Conservation (phyloP, 2,888 invertebrate genomes). For the Aphodius granarius region DNA sequence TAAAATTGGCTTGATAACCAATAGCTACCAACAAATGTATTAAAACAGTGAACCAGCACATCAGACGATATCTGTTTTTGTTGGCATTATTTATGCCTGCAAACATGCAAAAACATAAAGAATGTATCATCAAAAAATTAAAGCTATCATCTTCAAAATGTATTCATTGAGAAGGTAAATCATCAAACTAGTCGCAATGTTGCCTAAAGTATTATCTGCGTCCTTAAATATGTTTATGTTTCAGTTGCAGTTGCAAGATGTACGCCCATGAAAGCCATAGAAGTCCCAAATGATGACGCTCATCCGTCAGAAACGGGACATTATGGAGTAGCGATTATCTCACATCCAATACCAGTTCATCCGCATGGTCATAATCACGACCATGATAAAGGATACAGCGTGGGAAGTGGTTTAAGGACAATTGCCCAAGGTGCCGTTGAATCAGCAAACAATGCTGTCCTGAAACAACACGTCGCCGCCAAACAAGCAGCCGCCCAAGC, state of each 20-base stretch:
- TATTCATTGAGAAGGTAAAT: no score
- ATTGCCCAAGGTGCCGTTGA: constrained; percentile 75
- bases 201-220: no score
- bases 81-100: no score
- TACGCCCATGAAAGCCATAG: constrained; percentile 19
- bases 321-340: constrained; percentile 22
- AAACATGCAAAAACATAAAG: no score
- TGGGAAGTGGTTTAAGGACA: constrained; percentile 70
- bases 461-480: constrained; percentile 73
- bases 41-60: no score
- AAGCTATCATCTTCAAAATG: no score
- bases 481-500: constrained; percentile 79
- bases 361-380: constrained; percentile 31
- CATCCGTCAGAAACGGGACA: constrained; percentile 34
- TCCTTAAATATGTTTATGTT: no score
- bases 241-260: constrained; percentile 15
- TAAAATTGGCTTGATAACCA: no score
- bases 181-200: no score
- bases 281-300: constrained; percentile 17
- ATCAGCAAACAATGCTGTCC: constrained; percentile 71
- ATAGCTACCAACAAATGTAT: no score
- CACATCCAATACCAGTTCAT: constrained; percentile 11
- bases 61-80: no score
- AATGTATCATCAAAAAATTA: no score
- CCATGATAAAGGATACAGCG: constrained; percentile 63